Conservation (phyloP, 1,140 invertebrate species). For the Goniozus legneri region DNA sequence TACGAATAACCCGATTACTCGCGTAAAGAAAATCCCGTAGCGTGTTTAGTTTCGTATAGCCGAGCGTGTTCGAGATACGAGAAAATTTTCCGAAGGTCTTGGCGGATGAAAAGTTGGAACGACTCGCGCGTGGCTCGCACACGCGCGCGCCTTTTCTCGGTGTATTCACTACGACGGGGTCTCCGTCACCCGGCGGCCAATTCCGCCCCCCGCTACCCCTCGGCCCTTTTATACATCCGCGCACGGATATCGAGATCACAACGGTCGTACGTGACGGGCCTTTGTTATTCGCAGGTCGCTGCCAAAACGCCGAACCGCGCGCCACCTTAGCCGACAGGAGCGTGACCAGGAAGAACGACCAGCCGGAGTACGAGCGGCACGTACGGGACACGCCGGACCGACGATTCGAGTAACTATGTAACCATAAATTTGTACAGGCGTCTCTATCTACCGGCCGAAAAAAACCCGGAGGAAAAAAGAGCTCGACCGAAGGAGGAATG, state of each 20-base stretch:
- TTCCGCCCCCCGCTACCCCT: neutral
- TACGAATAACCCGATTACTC: no score
- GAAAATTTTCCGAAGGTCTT: neutral
- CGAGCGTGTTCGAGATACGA: neutral
- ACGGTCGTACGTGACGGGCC: neutral
- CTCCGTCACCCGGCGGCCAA: neutral
- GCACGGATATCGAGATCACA: neutral
- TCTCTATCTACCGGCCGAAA: neutral
- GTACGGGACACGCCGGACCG: neutral
- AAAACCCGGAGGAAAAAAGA: no score
- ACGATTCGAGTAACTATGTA: slow-evolving; percentile 1
- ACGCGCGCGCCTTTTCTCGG: neutral
- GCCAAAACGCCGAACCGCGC: slow-evolving; percentile 30
- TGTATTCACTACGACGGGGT: no score
- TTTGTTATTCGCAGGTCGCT: slow-evolving; percentile 22
- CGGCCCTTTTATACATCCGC: neutral
- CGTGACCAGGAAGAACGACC: slow-evolving; percentile 5
- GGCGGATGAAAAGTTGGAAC: neutral
- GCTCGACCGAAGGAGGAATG: neutral
- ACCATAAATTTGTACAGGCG: neutral
- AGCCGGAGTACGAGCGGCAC: slow-evolving; percentile 15
- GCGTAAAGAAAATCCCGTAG: no score
- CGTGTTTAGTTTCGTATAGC: no score
- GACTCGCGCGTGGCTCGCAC: neutral
- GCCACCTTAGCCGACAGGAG: slow-evolving; percentile 4